Evolutionary conservation across 1,140 invertebrate species (phyloP), one percentile per base, ranked within the genome.

Genomic region (Amyelois transitella): DNA sequence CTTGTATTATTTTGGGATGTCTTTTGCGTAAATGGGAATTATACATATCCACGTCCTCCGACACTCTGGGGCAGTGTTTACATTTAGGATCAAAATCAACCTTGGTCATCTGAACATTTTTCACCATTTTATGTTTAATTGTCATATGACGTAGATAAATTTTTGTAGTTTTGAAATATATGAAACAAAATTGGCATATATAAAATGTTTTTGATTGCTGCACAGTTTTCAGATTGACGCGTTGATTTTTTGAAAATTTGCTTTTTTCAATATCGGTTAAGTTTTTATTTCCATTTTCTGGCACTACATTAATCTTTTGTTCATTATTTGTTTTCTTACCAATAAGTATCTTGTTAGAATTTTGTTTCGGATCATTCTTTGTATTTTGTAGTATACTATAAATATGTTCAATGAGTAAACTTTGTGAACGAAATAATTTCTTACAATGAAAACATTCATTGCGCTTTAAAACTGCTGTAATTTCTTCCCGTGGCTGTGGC

Each of bases 381-480:
- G 32, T 12, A 38, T n/a, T 38, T 55, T 77, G 57, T 4, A 78
- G 49, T 49, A 76, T 47, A 38, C 68, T 58, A 65, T 83, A 83
- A 12, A 83, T 62, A 52, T 83, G 80, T 45, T 81, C 70, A 62
- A 81, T 80, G 22, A 83, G 58, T 21, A 22, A 58, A 60, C 70
- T 61, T 51, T 67, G 61, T 18, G 60, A 63, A 51, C 57, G 20
- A 72, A 80, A 83, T 49, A 51, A 6, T 38, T 55, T 51, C 18
- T 68, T 58, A 52, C 80, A 83, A 60, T 83, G 80, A 57, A 71
- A 69, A 56, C 78, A 80, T 49, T 57, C 25, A 22, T 61, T 38
- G 5, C 32, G 20, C 12, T 43, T 43, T 56, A 20, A 1, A 19
- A 18, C 7, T n/a, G 38, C 17, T 1, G 12, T 5, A 50, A 20